Conservation (phyloP, 2,888 invertebrate genomes). For the Metalampra italica region DNA sequence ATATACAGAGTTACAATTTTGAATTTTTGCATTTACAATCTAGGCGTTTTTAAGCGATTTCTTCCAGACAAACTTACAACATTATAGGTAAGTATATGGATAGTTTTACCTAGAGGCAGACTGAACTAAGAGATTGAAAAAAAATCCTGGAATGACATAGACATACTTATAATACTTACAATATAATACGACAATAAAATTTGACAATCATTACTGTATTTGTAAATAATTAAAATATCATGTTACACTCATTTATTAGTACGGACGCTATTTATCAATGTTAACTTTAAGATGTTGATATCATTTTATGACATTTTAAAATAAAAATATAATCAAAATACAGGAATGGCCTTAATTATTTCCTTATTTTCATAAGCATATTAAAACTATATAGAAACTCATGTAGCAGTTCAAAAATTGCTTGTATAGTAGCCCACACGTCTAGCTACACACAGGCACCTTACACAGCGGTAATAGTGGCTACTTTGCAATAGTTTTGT, state of each 20-base stretch:
- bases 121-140: neutral
- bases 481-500: too few relatives aligned
- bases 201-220: conserved; percentile 43
- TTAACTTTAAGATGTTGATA: conserved; percentile 75
- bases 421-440: too few relatives aligned
- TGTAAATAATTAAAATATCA: conserved; percentile 55
- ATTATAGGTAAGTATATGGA: too few relatives aligned
- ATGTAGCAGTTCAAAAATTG: too few relatives aligned
- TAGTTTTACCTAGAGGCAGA: neutral
- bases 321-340: conserved; percentile 63
- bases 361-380: neutral
- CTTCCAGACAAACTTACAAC: too few relatives aligned
- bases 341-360: neutral
- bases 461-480: too few relatives aligned
- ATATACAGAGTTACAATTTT: too few relatives aligned
- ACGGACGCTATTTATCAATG: conserved; percentile 70
- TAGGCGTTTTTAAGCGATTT: too few relatives aligned
- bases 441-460: too few relatives aligned
- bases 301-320: conserved; percentile 77
- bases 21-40: too few relatives aligned
- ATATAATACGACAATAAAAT: conserved; percentile 63
- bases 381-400: neutral
- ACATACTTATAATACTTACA: neutral
- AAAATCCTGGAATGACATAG: too few relatives aligned
- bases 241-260: conserved; percentile 51